phyloP scores from a whole-genome alignment of 2,888 invertebrate genomes.

The Didymodactylos carnosus region DNA sequence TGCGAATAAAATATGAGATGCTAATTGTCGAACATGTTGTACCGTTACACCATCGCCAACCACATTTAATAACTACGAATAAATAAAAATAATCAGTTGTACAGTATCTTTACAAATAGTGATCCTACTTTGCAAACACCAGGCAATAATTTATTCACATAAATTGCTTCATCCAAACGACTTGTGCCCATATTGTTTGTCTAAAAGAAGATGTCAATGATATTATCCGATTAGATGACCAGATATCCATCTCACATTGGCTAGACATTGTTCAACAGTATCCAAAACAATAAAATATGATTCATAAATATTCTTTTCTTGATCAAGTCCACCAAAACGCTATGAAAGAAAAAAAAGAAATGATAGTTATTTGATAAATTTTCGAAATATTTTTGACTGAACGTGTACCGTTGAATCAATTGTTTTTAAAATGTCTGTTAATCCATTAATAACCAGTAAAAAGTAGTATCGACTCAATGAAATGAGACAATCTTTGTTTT shows the following conservation, averaged over 20 bases:
- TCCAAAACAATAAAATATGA: slow-evolving; percentile 81
- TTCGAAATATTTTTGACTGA: too few relatives aligned
- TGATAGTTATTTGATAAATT: too few relatives aligned
- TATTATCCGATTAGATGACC: background rate
- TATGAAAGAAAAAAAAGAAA: background rate
- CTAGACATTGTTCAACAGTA: slow-evolving; percentile 77
- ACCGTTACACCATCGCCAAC: background rate
- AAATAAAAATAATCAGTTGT: background rate
- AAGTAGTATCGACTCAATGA: slow-evolving; percentile 82
- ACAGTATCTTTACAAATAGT: background rate
- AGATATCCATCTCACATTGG: slow-evolving; percentile 24
- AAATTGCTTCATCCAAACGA: slow-evolving; percentile 81
- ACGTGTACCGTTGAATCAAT: slow-evolving; percentile 35
- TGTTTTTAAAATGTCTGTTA: slow-evolving; percentile 73
- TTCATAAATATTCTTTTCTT: slow-evolving; percentile 69
- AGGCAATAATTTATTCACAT: slow-evolving; percentile 70
- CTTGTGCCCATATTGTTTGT: slow-evolving; percentile 59
- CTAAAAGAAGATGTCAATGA: slow-evolving; percentile 37
- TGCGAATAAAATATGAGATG: slow-evolving; percentile 84
- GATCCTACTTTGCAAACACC: slow-evolving; percentile 56
- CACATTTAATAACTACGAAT: background rate
- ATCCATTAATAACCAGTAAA: slow-evolving; percentile 75
- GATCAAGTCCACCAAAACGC: slow-evolving; percentile 42
- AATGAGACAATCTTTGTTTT: slow-evolving; percentile 79
- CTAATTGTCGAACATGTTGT: slow-evolving; percentile 54